Base-by-base conservation (phyloP, 1,140 invertebrate genomes). In the Drosophila repleta region DNA sequence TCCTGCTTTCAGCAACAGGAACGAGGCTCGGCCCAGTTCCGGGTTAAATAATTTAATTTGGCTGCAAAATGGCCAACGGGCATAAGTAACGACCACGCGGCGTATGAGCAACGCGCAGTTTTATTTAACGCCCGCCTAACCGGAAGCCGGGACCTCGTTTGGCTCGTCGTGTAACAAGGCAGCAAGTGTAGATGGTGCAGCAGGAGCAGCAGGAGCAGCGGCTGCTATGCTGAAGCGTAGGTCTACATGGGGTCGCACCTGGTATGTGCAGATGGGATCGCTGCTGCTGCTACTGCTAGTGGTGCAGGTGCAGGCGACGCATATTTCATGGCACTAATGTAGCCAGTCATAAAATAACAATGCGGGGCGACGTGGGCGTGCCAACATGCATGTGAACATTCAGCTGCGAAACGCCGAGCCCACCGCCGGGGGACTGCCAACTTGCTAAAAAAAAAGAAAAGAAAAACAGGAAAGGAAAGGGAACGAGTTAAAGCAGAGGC, bases 11-110 rank as follows among this genome's bases (percentile, higher is more conserved):
- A 66, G 39, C 45, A 61, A 52, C 48, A 67, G 43, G 35, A 58
- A 61, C 62, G 49, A 26, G 48, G 46, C 67, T 67, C 82, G 82
- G 75, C 83, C 83, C 83, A 88, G 83, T 87, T 87, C 83, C 83
- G 83, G 83, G 83, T 83, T 87, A 87, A 87, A 87, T 87, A 87
- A 87, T 87, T 87, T 88, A 87, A 87, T 87, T 87, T 88, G 72
- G 61, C 75, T 76, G 83, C 72, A 83, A 76, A 84, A 88, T 87
- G 83, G 84, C 83, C 79, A 88, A 67, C 75, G 84, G 83, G 75
- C 83, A 76, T 87, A 88, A 88, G 83, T 82, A 82, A 87, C 77
- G 78, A 69, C 81, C 74, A 73, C 69, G 73, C 74, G 74, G 75
- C 83, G 81, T 85, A 84, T 84, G 81, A 79, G 83, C 83, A 87